phyloP scores from a whole-genome alignment of 1,140 invertebrate genomes.

The Drosophila pruinosa region DNA sequence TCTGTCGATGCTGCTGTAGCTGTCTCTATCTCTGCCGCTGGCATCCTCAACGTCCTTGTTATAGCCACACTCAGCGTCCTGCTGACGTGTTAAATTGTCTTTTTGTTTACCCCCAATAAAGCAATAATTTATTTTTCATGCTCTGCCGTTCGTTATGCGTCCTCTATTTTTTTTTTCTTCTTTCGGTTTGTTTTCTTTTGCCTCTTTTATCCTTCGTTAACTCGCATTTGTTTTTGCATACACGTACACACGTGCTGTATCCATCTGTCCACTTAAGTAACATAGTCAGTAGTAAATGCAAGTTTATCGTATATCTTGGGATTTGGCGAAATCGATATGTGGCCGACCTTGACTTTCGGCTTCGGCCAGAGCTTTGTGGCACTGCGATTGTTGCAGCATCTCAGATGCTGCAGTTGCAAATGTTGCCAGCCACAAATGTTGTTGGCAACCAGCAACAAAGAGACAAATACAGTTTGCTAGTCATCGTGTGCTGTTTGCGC shows the following conservation, averaged over 20 bases:
- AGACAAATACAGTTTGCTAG: slow-evolving; percentile 42
- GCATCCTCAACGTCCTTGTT: slow-evolving; percentile 23
- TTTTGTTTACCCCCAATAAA: slow-evolving; percentile 81
- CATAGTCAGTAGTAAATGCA: not conserved
- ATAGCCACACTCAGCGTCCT: slow-evolving; percentile 64
- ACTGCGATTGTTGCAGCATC: too few species aligned
- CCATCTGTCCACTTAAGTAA: not conserved
- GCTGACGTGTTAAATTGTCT: slow-evolving; percentile 81
- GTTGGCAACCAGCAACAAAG: not conserved
- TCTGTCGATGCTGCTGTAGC: not conserved
- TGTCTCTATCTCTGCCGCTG: not conserved
- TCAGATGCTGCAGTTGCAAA: slow-evolving; percentile 35
- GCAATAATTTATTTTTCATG: slow-evolving; percentile 81
- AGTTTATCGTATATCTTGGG: slow-evolving; percentile 9
- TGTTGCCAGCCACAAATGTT: slow-evolving; percentile 49
- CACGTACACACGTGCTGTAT: slow-evolving; percentile 19
- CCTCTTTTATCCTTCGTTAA: slow-evolving; percentile 38
- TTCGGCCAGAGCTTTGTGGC: slow-evolving; percentile 44
- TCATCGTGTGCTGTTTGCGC: not conserved
- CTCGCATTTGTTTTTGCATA: slow-evolving; percentile 48
- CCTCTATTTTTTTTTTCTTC: not conserved
- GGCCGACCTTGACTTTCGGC: slow-evolving; percentile 55
- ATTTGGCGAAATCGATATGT: slow-evolving; percentile 53
- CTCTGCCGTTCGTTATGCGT: slow-evolving; percentile 69
- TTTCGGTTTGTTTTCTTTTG: not conserved